phyloP scores from a whole-genome alignment of 2,797 vertebrate species.

The Lutjanus argentimaculatus region DNA sequence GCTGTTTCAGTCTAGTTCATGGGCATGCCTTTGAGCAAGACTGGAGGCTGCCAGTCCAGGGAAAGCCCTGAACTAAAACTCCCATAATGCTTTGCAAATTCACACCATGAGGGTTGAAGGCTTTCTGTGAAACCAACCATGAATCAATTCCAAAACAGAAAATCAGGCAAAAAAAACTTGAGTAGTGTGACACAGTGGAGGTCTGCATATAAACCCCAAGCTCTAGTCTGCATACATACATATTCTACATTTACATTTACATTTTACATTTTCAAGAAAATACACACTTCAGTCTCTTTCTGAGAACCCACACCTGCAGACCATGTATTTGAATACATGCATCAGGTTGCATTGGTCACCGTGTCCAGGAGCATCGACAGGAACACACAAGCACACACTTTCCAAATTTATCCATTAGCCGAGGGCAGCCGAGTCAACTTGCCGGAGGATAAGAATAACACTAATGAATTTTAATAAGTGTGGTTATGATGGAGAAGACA shows the following conservation, averaged over 20 bases:
- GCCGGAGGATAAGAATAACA: conserved; percentile 39
- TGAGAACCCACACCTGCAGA: conserved; percentile 12
- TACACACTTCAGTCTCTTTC: neutral
- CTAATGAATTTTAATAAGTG: conserved; percentile 37
- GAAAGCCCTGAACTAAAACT: conserved; percentile 7
- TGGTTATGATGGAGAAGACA: conserved; percentile 31
- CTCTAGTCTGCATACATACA: conserved; percentile 1
- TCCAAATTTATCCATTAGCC: conserved; percentile 31
- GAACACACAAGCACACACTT: conserved; percentile 22
- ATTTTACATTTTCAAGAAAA: neutral
- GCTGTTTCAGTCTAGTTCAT: conserved; percentile 32
- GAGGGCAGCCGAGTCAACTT: conserved; percentile 28
- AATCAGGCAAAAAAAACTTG: neutral
- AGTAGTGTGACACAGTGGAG: neutral
- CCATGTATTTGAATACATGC: conserved; percentile 19
- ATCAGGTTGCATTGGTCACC: conserved; percentile 10
- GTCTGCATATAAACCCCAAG: neutral
- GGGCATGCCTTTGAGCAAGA: conserved; percentile 36
- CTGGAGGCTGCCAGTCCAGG: conserved; percentile 35
- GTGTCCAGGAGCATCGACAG: conserved; percentile 6
- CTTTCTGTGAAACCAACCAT: conserved; percentile 16
- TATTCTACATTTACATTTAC: neutral
- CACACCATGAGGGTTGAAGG: neutral
- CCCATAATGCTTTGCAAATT: conserved; percentile 24
- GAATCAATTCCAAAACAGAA: neutral